These are phyloP conservation scores for Augochlorella aurata DNA, from an alignment of 2,888 invertebrate species.

Conservation along the genomic window DNA sequence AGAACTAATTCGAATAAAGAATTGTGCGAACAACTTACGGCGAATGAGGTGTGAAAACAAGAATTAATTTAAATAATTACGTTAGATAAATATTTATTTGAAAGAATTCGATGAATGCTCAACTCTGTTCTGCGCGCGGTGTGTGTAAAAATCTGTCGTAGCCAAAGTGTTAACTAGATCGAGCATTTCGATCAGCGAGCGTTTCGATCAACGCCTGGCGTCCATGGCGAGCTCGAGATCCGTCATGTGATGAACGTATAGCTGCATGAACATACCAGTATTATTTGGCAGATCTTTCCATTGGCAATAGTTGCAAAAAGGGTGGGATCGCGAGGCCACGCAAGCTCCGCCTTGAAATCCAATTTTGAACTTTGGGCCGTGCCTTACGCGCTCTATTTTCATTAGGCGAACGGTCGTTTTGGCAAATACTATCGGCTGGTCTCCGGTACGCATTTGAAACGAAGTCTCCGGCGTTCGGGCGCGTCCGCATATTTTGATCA, in stretches of 20 bases:
- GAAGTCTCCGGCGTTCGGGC: background rate
- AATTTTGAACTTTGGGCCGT: slow-evolving; percentile 62
- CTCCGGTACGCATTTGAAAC: background rate
- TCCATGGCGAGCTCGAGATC: background rate
- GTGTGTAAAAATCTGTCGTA: no score
- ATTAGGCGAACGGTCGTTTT: slow-evolving; percentile 43
- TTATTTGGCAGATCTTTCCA: slow-evolving; percentile 61
- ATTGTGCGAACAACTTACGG: no score
- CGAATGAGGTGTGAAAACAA: no score
- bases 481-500: background rate
- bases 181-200: background rate
- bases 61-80: no score
- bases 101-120: no score
- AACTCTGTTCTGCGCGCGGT: no score
- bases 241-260: slow-evolving; percentile 27
- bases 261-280: slow-evolving; percentile 2
- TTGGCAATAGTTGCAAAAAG: slow-evolving; percentile 60
- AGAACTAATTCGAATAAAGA: no score
- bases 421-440: slow-evolving; percentile 30
- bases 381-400: slow-evolving; percentile 63
- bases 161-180: background rate
- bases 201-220: background rate
- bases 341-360: slow-evolving; percentile 64
- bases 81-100: no score
- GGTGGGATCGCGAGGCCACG: slow-evolving; percentile 55